A percentile compares a stretch with the other conserved stretches of the same genome.
Conservation (phyloP, 2,797 vertebrate genomes). For the Adelosebastes latens region DNA sequence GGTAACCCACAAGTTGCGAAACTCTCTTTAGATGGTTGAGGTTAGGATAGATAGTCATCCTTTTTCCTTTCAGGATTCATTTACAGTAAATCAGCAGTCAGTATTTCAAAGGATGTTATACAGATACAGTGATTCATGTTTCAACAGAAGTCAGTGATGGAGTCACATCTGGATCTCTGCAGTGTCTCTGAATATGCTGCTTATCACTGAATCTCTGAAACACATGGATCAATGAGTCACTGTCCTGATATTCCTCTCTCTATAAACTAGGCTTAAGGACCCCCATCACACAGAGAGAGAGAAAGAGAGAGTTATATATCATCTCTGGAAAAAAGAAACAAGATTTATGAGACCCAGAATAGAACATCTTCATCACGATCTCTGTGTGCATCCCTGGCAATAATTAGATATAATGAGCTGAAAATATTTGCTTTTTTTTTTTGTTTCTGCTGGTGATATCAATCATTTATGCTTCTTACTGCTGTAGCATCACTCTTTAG, state of each 20-base stretch:
- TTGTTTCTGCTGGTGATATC: background rate
- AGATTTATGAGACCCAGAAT: slow-evolving; percentile 10
- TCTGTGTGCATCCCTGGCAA: background rate
- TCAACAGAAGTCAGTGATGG: background rate
- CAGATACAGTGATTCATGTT: slow-evolving; percentile 1
- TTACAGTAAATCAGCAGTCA: background rate
- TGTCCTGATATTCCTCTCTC: slow-evolving; percentile 15
- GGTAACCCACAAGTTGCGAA: no score
- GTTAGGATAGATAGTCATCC: background rate
- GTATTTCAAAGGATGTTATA: background rate
- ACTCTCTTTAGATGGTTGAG: no score
- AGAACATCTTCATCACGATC: background rate
- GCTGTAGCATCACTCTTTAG: background rate
- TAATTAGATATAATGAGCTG: background rate
- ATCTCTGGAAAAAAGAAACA: background rate
- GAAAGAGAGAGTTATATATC: background rate
- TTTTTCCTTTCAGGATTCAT: background rate
- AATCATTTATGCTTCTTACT: background rate
- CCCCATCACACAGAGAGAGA: background rate
- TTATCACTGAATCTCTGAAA: slow-evolving; percentile 44
- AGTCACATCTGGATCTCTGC: slow-evolving; percentile 50
- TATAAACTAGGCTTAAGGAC: slow-evolving; percentile 7
- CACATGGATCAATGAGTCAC: slow-evolving; percentile 39
- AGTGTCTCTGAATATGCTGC: slow-evolving; percentile 16
- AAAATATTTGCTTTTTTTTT: background rate